Evolutionary conservation across 2,113 vertebrate genomes (phyloP).

Genomic region (Pygoscelis antarcticus): DNA sequence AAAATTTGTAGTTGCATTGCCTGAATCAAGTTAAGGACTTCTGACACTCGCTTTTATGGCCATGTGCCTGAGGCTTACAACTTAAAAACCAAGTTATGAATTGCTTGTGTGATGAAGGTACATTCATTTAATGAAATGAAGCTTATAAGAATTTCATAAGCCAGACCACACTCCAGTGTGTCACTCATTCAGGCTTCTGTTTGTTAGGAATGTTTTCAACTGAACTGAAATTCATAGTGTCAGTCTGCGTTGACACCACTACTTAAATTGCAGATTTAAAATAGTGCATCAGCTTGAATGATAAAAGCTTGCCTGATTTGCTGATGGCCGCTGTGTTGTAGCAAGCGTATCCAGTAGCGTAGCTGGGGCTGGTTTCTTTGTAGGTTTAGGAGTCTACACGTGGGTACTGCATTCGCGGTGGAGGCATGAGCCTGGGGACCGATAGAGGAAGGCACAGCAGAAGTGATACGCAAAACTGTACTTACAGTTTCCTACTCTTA

Average conservation of each 20-base stretch:
- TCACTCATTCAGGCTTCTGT: neutral
- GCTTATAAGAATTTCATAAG: neutral
- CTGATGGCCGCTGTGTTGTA: accelerated
- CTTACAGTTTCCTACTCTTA: neutral
- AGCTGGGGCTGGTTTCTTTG: neutral
- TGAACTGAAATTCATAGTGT: accelerated
- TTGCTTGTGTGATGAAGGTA: neutral
- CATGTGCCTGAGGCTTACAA: neutral
- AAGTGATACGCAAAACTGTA: neutral
- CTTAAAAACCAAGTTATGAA: neutral
- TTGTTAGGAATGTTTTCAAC: neutral
- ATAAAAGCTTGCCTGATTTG: neutral
- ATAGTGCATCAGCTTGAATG: neutral
- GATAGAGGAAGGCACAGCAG: neutral
- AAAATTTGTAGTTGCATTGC: accelerated
- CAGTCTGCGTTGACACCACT: neutral
- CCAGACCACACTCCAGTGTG: accelerated
- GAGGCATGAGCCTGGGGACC: neutral
- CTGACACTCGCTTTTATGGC: neutral
- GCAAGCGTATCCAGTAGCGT: accelerated
- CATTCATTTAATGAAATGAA: neutral
- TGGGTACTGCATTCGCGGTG: accelerated
- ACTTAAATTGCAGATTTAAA: neutral
- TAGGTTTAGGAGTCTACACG: accelerated
- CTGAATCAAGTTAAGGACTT: neutral